Evolutionary conservation across 2,113 vertebrate genomes (phyloP), one percentile per base, ranked within the genome.

Genomic region (Morone chrysops): DNA sequence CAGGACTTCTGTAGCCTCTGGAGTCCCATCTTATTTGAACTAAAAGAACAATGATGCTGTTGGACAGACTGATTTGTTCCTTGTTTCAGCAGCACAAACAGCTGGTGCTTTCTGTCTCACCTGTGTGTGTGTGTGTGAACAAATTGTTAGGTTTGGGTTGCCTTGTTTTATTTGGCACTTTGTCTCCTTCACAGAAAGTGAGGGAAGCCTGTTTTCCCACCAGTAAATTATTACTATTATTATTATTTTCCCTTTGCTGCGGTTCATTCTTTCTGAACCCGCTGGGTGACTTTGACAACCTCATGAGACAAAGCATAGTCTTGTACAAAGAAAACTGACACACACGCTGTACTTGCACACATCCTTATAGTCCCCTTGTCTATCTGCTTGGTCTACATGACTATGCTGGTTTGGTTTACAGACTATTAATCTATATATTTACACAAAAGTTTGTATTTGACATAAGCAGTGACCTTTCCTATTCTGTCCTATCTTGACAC

Each of bases 231-330:
- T 54, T 7, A 57, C 25, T 38, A 57, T 54, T 7, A 57, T 38
- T 38, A 57, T 54, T 70, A 48, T 85, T 66, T 66, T 77, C 36
- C 40, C 56, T 12, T 57, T 25, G 0, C 69, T 54, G 10, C 2
- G 4, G 38, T 81, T 84, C 36, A 75, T 82, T 85, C 70, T 75
- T 75, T 67, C 36, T 56, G 14, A 89, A 88, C 81, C 40, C 5
- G 63, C 71, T 69, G 6, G 67, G 83, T 57, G 57, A 87, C 87
- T 90, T 82, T 65, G 47, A 48, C 25, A 68, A 51, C 20, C 41
- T 17, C n/a, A 79, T n/a, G 8, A 85, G 65, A 81, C 59, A 80
- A 83, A 76, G 62, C 59, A 31, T 6, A 51, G 36, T 62, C 63
- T 10, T 71, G 5, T 18, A 57, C 45, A 57, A 16, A 70, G 53